phyloP scores from a whole-genome alignment of 2,113 vertebrate species.

The Lophochroa leadbeateri region DNA sequence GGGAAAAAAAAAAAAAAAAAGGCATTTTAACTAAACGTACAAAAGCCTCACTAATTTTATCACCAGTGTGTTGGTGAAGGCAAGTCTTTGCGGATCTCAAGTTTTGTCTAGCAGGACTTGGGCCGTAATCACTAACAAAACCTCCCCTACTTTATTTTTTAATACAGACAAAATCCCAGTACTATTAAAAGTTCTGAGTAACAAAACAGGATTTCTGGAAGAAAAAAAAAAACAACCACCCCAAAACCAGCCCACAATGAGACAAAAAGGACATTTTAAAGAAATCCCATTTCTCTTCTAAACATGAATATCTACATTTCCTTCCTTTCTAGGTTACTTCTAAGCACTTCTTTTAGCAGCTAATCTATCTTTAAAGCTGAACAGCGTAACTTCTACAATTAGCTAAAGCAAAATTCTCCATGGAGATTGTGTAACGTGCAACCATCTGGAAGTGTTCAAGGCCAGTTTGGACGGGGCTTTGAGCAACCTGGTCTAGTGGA shows the following conservation, averaged over 20 bases:
- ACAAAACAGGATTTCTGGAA: neutral
- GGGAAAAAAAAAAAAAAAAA: neutral
- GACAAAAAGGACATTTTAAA: neutral
- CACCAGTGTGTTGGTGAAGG: neutral
- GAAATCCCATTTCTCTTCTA: neutral
- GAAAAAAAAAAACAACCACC: neutral
- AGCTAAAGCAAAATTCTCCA: neutral
- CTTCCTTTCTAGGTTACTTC: neutral
- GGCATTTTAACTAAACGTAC: neutral
- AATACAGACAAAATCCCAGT: neutral
- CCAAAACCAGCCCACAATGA: neutral
- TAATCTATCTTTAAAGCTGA: neutral
- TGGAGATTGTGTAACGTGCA: neutral
- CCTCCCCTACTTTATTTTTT: neutral
- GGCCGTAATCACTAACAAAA: rapidly evolving
- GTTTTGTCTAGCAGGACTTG: neutral
- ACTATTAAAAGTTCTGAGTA: neutral
- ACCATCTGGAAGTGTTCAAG: neutral
- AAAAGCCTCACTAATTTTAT: neutral
- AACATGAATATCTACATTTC: neutral
- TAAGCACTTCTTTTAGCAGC: neutral
- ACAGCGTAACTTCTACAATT: neutral
- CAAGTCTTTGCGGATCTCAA: too few species aligned
- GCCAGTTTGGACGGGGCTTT: neutral
- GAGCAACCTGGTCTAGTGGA: neutral